Base-by-base conservation (phyloP, 2,113 vertebrate species). In the Gasterosteus aculeatus region DNA sequence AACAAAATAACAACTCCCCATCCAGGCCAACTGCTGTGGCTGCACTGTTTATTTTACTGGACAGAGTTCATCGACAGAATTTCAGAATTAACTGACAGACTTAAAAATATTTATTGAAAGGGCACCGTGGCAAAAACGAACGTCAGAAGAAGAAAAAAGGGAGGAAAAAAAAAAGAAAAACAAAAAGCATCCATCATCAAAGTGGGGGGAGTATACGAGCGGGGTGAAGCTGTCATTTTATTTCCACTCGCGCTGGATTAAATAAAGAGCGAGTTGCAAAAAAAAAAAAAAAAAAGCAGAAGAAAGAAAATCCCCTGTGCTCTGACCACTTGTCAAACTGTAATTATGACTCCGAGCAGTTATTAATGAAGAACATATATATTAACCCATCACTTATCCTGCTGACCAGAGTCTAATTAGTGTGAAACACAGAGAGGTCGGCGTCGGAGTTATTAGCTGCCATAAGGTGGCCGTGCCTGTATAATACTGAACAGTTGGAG, bases 41-140 rank as follows among this genome's bases (percentile, higher is more conserved):
- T 33, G 84, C 82, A 80, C 76, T 83, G 94, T 95, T 94, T 95
- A 94, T 95, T 95, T 94, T 92, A 92, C 91, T 90, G 85, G 85
- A 94, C 87, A 85, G 89, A 89, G 86, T 90, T 88, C 91, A 91
- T 93, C 87, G 89, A 89, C 88, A 91, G 90, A 92, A 93, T 94
- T 93, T 93, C 90, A 90, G 90, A 92, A 94, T 93, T 94, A 94
- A 93, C 92, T 94, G 93, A 94, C 92, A 92, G 89, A 82, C 85
- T 92, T 91, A 81, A 92, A 94, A 95, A 94, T 94, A 93, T 95
- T 95, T 94, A 93, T 90, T 80, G 85, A 92, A 94, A 91, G 88
- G 80, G 88, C 91, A 91, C 90, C 85, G 69, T 87, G 86, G 88
- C 85, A 91, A 85, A 54, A 88, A 88, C 77, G 80, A 89, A 93